Evolutionary conservation across 1,140 invertebrate species (phyloP), one percentile per base, ranked within the genome.

Genomic region (Aphaenogaster ashmeadi): DNA sequence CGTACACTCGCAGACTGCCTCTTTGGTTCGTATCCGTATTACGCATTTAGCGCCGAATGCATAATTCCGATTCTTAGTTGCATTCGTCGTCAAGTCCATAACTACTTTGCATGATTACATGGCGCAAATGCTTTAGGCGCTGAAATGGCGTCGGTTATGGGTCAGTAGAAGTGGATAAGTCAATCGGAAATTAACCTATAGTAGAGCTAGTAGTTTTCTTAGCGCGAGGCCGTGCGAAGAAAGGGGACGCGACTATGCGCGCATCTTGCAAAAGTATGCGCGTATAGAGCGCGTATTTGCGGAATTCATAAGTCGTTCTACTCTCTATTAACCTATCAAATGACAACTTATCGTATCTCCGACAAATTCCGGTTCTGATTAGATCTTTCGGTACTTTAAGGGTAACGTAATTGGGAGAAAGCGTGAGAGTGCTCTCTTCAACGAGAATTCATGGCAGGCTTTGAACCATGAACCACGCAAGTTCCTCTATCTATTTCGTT

Each of bases 81-180:
- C 8, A 60, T 77, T 41, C 9, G 21, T 77, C 21, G 13, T 4
- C 21, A 60, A 60, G 44, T 74, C 6, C 27, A 15, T 60, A 77
- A 60, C 8, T 60, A 44, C 44, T 27, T 11, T 4, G 11, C 13
- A 21, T 21, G 38, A 69, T 69, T 71, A 85, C 38, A 56, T 52
- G 38, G 67, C 67, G 66, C 80, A 71, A 41, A 56, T 3, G 15
- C 13, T 72, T 52, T 36, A 54, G 33, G 2, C 18, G 36, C 11
- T 64, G 75, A 41, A 88, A 80, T 50, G 80, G 81, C 79, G 81
- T 87, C 47, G 60, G 86, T 93, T 92, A 89, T 92, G 87, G 88
- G 87, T 90, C 88, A 92, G 58, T 89, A 92, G 84, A 92, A 86
- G 91, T 93, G 91, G 86, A 84, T 88, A 90, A 92, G 87, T 85